Conservation (phyloP, 2,797 vertebrate species). For the Brachymystax lenok region DNA sequence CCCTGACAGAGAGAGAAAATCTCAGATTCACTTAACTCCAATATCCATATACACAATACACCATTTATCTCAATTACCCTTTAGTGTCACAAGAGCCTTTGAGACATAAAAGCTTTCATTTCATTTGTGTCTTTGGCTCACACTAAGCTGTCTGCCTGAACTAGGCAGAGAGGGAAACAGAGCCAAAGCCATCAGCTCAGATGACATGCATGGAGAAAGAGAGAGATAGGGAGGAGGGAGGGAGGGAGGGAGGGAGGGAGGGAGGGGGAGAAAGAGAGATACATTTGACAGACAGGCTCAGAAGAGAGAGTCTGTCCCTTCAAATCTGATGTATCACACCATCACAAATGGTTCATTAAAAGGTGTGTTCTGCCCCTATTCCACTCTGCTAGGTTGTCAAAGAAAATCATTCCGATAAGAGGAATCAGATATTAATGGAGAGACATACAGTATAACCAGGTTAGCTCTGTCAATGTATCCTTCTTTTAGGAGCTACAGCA, state of each 20-base stretch:
- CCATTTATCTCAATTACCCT: constrained; percentile 39
- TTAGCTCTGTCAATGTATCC: constrained; percentile 41
- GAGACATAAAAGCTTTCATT: constrained; percentile 47
- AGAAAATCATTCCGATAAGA: constrained; percentile 56
- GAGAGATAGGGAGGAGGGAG: not conserved
- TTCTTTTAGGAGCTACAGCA: constrained; percentile 4
- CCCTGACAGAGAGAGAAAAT: not conserved
- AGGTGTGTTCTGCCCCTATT: constrained; percentile 44
- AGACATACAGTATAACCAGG: constrained; percentile 37
- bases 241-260: not conserved
- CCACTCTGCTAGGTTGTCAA: constrained; percentile 42
- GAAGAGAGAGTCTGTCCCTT: constrained; percentile 39
- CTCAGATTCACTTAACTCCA: constrained; percentile 25
- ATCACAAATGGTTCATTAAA: constrained; percentile 37
- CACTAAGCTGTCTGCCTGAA: constrained; percentile 28
- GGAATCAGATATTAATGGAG: constrained; percentile 40
- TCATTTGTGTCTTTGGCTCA: constrained; percentile 39
- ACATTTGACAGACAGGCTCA: constrained; percentile 42
- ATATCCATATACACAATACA: constrained; percentile 23
- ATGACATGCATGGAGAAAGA: constrained; percentile 53
- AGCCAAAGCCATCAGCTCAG: constrained; percentile 58
- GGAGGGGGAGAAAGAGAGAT: not conserved
- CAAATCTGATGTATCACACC: constrained; percentile 50
- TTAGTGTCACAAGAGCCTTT: constrained; percentile 33
- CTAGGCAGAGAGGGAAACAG: constrained; percentile 26